Evolutionary conservation across 2,113 vertebrate species (phyloP).

Genomic region (Lasiurus borealis): DNA sequence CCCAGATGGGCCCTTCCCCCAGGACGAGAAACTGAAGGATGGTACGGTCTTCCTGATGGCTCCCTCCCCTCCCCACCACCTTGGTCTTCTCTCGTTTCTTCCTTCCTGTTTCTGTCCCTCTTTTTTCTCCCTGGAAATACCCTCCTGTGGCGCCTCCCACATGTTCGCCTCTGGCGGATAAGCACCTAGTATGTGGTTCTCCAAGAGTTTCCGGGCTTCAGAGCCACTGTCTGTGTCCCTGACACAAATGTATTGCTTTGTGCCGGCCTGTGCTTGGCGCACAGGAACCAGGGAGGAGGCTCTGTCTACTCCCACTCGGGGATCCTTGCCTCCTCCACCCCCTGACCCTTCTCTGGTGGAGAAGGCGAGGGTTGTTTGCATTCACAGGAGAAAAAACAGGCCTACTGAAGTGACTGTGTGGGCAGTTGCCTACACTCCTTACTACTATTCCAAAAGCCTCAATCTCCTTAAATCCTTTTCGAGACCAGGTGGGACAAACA

Average conservation of each 20-base stretch:
- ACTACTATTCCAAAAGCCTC: not conserved
- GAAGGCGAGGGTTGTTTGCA: not conserved
- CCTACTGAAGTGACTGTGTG: not conserved
- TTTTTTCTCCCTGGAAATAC: not conserved
- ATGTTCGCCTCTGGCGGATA: not conserved
- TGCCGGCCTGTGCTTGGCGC: not conserved
- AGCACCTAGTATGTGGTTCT: not conserved
- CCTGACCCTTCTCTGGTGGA: not conserved
- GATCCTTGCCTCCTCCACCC: not conserved
- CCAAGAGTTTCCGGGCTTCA: not conserved
- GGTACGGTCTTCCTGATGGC: slow-evolving; percentile 86
- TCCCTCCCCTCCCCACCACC: not conserved
- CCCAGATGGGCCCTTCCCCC: slow-evolving; percentile 95
- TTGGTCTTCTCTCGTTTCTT: not conserved
- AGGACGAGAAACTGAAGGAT: slow-evolving; percentile 98
- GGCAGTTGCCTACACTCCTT: not conserved
- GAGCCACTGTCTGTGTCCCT: not conserved
- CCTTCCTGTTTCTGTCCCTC: not conserved
- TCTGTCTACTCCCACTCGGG: not conserved
- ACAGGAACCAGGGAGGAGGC: not conserved
- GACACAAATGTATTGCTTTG: not conserved
- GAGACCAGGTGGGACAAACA: not conserved
- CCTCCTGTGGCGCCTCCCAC: not conserved
- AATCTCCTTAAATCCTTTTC: not conserved
- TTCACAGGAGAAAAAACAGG: not conserved